These are phyloP conservation scores for Agelas oroides DNA, from an alignment of 37 sponge, comb jelly and placozoan genomes.

Conservation along the genomic window DNA sequence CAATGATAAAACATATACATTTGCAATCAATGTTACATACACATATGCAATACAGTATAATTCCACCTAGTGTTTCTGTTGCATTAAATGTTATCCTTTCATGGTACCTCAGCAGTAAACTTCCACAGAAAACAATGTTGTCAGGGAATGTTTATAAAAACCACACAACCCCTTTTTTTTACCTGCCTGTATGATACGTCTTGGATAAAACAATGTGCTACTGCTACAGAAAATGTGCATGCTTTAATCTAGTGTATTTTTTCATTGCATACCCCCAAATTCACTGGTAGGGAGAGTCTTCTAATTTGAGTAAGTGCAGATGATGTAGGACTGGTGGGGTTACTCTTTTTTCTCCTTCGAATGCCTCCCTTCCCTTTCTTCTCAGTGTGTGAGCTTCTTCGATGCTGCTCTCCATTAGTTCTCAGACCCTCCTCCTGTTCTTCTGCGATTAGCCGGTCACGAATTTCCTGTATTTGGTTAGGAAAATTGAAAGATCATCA, in stretches of 20 bases:
- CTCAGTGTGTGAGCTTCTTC: neutral
- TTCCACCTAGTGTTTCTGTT: too few relatives aligned
- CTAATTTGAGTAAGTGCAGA: neutral
- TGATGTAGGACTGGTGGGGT: neutral
- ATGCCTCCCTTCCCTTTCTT: neutral
- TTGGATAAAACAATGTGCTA: too few relatives aligned
- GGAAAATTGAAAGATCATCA: neutral
- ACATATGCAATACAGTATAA: too few relatives aligned
- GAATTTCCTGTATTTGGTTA: conserved; percentile 46
- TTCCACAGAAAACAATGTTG: too few relatives aligned
- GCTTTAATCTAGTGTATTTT: too few relatives aligned
- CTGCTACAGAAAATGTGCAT: too few relatives aligned
- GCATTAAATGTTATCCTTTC: too few relatives aligned
- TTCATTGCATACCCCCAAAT: neutral
- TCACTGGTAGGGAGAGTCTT: neutral
- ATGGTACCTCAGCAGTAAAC: too few relatives aligned
- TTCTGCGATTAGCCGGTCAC: conserved; percentile 23
- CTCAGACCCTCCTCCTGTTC: neutral
- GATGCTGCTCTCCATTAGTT: too few relatives aligned
- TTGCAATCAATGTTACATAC: neutral
- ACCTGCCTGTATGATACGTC: too few relatives aligned
- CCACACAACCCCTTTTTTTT: too few relatives aligned
- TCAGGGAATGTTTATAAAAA: too few relatives aligned
- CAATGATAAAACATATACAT: neutral
- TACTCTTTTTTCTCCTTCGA: neutral